Base-by-base conservation (phyloP, 2,797 vertebrate species). In the Chaetophractus vellerosus region DNA sequence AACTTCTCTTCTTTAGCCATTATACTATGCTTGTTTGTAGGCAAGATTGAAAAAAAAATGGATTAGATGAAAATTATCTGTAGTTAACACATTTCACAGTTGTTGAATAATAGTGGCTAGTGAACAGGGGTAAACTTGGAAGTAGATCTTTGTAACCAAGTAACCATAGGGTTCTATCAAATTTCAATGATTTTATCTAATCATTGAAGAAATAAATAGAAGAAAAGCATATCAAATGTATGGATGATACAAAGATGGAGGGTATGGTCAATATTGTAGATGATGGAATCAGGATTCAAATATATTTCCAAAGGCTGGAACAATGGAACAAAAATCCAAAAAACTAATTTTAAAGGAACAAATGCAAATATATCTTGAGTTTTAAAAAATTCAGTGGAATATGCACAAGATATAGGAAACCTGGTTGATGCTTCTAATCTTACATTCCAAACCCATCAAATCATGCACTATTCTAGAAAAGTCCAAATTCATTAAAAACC, bases 341-440 rank as follows among this genome's bases (percentile, higher is more conserved):
- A 80, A 10, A 90, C n/a, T 90, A 59, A 59, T 59, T 90, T 90
- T 90, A 81, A 81, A 90, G 66, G n/a, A 81, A 90, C 5, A 81
- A 74, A 55, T 52, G n/a, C 28, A 76, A 76, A 52, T 76, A 33
- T 76, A 76, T 76, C 48, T 16, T 33, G 48, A 76, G 61, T 11
- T 76, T 33, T 33, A 52, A 76, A 59, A 45, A 66, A 57, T 52
- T 55, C 69, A 83, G n/a, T 57, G 28, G 23, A 84, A 68, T 48
- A 68, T 16, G 2, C 12, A 57, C 16, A 76, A 23, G 10, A 26
- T 64, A 66, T 57, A 76, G 33, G 50, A 76, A 50, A 83, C 75
- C 5, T 45, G 31, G 48, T 28, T 66, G 10, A 84, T 26, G 24
- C 45, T n/a, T 84, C 69, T 63, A 66, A 84, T 41, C 33, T 33